Percentiles rank a stretch among this genome's conserved stretches.
phyloP scores from a whole-genome alignment of 2,113 vertebrate species.

The Morone saxatilis region DNA sequence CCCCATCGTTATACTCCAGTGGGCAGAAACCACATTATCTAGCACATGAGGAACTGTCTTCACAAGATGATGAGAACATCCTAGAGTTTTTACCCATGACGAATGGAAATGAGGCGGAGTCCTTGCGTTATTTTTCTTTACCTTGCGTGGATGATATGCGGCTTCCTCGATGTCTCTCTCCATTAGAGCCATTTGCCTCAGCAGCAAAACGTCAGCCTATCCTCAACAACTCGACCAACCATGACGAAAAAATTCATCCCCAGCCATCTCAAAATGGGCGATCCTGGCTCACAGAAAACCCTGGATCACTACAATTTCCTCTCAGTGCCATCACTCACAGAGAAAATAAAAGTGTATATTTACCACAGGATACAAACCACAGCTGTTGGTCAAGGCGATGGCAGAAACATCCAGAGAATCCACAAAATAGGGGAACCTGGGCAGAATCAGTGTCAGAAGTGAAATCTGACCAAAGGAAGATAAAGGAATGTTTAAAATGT shows the following conservation, averaged over 20 bases:
- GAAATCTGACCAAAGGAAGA: background rate
- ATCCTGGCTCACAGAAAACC: constrained; percentile 56
- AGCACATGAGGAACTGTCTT: background rate
- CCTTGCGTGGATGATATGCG: constrained; percentile 53
- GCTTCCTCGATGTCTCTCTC: constrained; percentile 77
- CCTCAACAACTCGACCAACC: background rate
- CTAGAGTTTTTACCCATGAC: constrained; percentile 13
- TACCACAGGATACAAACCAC: background rate
- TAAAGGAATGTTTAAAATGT: background rate
- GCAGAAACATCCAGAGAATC: background rate
- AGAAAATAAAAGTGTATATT: background rate
- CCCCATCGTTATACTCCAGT: background rate
- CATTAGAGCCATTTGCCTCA: constrained; percentile 42
- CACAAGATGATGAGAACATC: constrained; percentile 3
- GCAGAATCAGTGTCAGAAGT: background rate
- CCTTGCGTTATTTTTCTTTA: background rate
- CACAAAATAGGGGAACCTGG: background rate
- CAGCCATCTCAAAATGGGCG: background rate
- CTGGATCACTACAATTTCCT: constrained; percentile 45
- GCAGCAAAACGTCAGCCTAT: background rate
- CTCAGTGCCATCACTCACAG: constrained; percentile 21
- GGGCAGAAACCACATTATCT: constrained; percentile 19
- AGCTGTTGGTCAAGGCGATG: background rate
- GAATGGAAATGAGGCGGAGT: background rate
- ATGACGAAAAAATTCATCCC: background rate